Base-by-base conservation (phyloP, 2,888 invertebrate genomes). In the Tiliacea citrago region DNA sequence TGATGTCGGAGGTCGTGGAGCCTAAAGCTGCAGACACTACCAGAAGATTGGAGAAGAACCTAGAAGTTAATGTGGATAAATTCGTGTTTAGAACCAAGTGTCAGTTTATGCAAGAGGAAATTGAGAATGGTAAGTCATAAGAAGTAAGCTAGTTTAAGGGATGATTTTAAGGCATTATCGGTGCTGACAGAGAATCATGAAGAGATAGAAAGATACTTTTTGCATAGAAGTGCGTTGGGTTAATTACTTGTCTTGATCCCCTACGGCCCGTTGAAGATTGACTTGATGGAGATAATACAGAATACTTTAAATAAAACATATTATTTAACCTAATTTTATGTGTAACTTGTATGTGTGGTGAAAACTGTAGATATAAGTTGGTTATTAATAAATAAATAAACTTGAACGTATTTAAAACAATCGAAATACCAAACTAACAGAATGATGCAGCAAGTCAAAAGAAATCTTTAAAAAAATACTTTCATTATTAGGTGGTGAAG, bases 61-160 rank as follows among this genome's bases (percentile, higher is more conserved):
- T 93, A 21, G 93, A 94, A 82, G 90, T 95, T 6, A 88, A 77
- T 53, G 21, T 68, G n/a, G 82, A 83, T 12, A 79, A 89, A 68
- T 79, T 88, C 0, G 89, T 92, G 16, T 94, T 97, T 65, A 96
- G 94, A 71, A 97, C 97, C 6, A 96, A 97, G 68, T 97, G 97
- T 84, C 97, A 97, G 81, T 90, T 97, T 77, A 96, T 97, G 95
- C 96, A 94, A 81, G 94, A 95, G 65, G 95, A 96, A 82, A 91
- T 91, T 77, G 95, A 93, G 58, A 95, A 94, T 90, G 96, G 93
- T 66, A 55, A 66, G 66, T 35, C 35, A 8, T 29, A 47, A 21
- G 13, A 47, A 47, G 5, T 63, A 29, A 13, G 4, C 8, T 63
- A 47, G 4, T 47, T 29, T 45, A 29, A 24, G 18, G 1, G 10